Base-by-base conservation (phyloP, 2,888 invertebrate species). In the Luperina testacea region DNA sequence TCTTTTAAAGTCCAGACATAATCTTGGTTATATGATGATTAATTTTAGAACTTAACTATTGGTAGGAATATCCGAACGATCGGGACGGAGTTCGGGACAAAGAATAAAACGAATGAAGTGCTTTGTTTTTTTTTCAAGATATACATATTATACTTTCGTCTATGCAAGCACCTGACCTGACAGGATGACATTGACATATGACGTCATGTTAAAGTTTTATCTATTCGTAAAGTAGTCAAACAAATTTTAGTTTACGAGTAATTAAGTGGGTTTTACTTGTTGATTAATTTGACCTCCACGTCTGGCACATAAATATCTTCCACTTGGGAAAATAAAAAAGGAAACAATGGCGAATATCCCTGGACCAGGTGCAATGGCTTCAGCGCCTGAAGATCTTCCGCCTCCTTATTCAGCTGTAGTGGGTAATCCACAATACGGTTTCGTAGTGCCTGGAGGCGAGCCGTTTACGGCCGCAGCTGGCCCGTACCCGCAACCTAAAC, bases 351-450 rank as follows among this genome's bases (percentile, higher is more conserved):
- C 95, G 79, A 93, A 89, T 85, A 91, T 88, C 85, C 91, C 92
- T 89, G 93, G 91, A 76, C 90, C 94, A 53, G 91, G 86, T 87
- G 83, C 85, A 81, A 90, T 89, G 70, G 91, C 95, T 78, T 90
- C 93, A 77, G 95, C 94, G 64, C 92, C 94, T 68, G 94, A 95
- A 84, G 97, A 97, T 93, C 93, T 96, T 85, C 97, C 97, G 42
- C 97, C 97, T 48, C 96, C 97, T 6, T 97, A 97, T 88, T 95
- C 96, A 3, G 92, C 96, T 38, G 96, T 97, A 7, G 95, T 97
- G 20, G 94, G 95, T 11, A 96, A 95, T 88, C 93, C 94, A 42
- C 95, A 95, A 80, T 96, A 96, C 87, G 96, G 96, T 0, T 96
- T 96, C 67, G 91, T 92, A 32, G 88, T 91, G 38, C 91, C 92